These are phyloP conservation scores for Diplazon laetatorius DNA, from an alignment of 2,888 invertebrate species.

Conservation along the genomic window DNA sequence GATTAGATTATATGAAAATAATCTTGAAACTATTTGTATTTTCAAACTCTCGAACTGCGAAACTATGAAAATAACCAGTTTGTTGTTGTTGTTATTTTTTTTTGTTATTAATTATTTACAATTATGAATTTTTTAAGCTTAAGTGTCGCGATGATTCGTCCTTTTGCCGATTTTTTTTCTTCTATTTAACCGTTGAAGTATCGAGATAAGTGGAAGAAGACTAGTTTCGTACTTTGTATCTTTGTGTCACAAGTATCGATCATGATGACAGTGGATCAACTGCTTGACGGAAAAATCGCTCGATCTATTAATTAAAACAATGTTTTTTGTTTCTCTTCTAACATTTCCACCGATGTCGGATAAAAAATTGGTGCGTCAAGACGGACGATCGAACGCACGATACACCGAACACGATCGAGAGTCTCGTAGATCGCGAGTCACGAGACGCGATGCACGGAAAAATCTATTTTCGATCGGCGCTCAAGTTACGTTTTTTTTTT, in stretches of 20 bases:
- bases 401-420: too few species aligned
- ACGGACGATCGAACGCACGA: conserved; percentile 10
- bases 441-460: conserved; percentile 34
- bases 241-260: not conserved
- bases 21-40: too few species aligned
- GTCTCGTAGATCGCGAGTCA: conserved; percentile 29
- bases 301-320: conserved; percentile 19
- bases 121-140: too few species aligned
- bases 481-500: conserved; percentile 36
- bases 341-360: too few species aligned
- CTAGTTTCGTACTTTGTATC: not conserved
- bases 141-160: not conserved
- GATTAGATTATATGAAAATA: too few species aligned
- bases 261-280: not conserved
- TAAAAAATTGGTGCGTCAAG: not conserved
- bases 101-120: too few species aligned
- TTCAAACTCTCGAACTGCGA: too few species aligned
- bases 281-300: not conserved
- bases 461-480: conserved; percentile 70
- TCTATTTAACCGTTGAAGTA: not conserved
- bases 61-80: too few species aligned
- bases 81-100: too few species aligned
- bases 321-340: too few species aligned
- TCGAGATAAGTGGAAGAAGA: not conserved
- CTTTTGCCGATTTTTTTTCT: not conserved